phyloP scores from a whole-genome alignment of 2,797 vertebrate species.

The Hydrophis major region DNA sequence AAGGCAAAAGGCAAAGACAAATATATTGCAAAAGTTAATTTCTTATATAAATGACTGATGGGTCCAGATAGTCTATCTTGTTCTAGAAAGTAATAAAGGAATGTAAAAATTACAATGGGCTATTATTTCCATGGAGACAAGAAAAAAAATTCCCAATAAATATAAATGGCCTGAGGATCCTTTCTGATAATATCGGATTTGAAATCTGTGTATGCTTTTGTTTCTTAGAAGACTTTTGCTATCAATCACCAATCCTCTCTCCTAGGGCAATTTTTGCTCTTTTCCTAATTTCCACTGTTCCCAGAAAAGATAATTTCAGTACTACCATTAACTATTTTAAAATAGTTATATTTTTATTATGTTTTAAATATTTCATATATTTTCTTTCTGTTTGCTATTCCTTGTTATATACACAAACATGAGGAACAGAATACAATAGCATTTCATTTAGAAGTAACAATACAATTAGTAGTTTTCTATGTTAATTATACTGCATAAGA shows the following conservation, averaged over 20 bases:
- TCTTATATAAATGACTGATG: conserved; percentile 1
- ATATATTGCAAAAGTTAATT: fast-evolving
- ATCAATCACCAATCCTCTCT: neutral
- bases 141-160: neutral
- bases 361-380: neutral
- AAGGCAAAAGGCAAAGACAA: fast-evolving
- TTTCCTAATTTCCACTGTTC: neutral
- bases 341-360: neutral
- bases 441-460: neutral
- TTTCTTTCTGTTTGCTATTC: neutral
- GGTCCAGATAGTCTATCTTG: fast-evolving
- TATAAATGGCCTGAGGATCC: neutral
- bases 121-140: fast-evolving
- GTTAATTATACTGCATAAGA: neutral
- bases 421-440: neutral
- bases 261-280: neutral
- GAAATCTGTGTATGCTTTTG: neutral
- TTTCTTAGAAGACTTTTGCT: neutral
- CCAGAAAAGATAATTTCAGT: neutral
- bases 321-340: neutral
- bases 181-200: neutral
- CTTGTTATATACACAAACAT: neutral
- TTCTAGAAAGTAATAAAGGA: neutral
- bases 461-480: neutral
- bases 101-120: fast-evolving